Conservation (phyloP, 92 coral and sea anemone species). For the Phenganax marumi region DNA sequence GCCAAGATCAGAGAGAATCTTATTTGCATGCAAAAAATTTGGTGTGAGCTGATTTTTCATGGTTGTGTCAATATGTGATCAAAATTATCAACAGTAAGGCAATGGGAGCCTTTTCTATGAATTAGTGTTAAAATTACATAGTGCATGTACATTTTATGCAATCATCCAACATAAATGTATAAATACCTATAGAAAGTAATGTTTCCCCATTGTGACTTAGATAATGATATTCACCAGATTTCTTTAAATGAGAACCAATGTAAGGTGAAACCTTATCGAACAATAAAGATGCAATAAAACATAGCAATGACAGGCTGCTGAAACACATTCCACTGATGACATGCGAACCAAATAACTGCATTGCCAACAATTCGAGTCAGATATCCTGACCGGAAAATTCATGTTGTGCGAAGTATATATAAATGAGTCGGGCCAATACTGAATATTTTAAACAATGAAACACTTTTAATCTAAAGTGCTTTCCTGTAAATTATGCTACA, state of each 20-base stretch:
- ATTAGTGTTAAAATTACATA: too few species aligned
- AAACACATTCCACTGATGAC: slow-evolving; percentile 18
- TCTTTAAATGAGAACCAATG: not conserved
- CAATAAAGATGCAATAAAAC: slow-evolving; percentile 7
- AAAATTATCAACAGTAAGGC: too few species aligned
- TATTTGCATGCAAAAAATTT: too few species aligned
- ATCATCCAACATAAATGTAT: too few species aligned
- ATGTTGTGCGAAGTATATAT: slow-evolving; percentile 3
- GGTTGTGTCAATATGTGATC: too few species aligned
- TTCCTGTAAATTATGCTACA: not conserved
- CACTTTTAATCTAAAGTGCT: not conserved
- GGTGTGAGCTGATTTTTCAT: too few species aligned
- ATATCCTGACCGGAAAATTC: slow-evolving; percentile 30
- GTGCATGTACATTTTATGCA: too few species aligned
- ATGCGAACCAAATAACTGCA: not conserved
- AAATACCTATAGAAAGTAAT: too few species aligned
- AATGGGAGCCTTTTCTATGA: too few species aligned
- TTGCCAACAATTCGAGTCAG: slow-evolving; percentile 12
- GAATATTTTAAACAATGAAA: slow-evolving; percentile 22
- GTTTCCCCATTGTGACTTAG: too few species aligned
- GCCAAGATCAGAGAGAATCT: too few species aligned
- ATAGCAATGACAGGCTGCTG: not conserved
- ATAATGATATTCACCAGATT: not conserved
- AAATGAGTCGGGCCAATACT: slow-evolving; percentile 26
- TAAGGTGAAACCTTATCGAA: not conserved